A percentile compares a stretch with the other conserved stretches of the same genome.
Conservation (phyloP, 2,797 vertebrate species). For the Gila robusta region DNA sequence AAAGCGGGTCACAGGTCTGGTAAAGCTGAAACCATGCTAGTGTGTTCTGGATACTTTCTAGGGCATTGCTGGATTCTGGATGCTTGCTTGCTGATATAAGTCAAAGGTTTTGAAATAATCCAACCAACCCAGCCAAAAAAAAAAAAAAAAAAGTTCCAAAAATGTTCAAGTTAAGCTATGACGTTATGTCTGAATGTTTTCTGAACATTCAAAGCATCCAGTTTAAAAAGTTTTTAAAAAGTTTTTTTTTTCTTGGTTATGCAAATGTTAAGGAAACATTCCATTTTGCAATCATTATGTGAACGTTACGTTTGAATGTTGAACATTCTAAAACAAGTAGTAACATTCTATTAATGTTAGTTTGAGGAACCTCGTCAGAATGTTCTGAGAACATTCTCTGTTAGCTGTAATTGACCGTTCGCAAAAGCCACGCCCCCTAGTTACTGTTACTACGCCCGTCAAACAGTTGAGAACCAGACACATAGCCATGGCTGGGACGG, state of each 20-base stretch:
- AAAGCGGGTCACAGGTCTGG: conserved; percentile 2
- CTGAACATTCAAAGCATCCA: not conserved
- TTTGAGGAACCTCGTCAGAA: not conserved
- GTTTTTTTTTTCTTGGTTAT: no score
- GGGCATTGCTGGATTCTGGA: not conserved
- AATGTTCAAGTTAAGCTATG: not conserved
- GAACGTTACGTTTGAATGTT: no score
- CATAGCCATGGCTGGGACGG: no score
- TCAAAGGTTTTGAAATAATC: not conserved
- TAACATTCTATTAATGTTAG: not conserved
- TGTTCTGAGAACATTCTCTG: not conserved
- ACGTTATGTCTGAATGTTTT: not conserved
- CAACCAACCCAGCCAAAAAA: not conserved
- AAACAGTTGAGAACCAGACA: no score
- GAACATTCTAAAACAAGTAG: no score
- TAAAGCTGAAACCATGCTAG: not conserved
- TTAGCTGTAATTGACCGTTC: no score
- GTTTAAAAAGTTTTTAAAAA: no score
- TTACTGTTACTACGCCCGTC: no score
- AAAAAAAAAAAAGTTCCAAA: not conserved
- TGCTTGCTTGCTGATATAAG: not conserved
- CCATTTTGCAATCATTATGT: no score
- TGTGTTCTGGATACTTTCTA: not conserved
- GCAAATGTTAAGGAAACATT: no score
- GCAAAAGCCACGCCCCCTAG: no score